phyloP scores from a whole-genome alignment of 2,113 vertebrate species.

The Cheirogaleus medius region DNA sequence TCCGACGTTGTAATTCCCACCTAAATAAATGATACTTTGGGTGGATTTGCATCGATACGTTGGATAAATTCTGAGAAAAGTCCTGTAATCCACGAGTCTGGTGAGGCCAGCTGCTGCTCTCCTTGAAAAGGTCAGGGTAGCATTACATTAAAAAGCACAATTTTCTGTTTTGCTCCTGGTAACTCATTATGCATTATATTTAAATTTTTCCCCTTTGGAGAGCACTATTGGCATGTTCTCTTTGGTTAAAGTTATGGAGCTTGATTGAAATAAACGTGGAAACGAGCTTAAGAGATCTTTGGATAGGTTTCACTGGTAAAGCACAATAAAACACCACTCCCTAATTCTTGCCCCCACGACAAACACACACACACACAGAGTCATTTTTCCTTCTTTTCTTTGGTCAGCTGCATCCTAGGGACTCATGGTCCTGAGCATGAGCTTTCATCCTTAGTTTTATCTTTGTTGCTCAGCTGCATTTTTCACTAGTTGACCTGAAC shows the following conservation, averaged over 20 bases:
- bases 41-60: conserved; percentile 34
- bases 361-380: accelerated
- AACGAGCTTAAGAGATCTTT: conserved; percentile 67
- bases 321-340: conserved; percentile 28
- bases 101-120: conserved; percentile 81
- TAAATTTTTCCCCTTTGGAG: conserved; percentile 33
- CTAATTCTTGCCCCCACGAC: accelerated
- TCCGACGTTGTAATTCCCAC: conserved; percentile 60
- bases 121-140: conserved; percentile 83
- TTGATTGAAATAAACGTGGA: conserved; percentile 55
- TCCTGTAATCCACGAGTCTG: conserved; percentile 77
- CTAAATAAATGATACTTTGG: conserved; percentile 73
- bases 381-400: not conserved
- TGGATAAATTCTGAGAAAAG: conserved; percentile 82
- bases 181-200: conserved; percentile 75
- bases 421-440: not conserved
- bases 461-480: not conserved
- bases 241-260: conserved; percentile 8
- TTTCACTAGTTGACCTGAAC: not conserved
- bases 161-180: conserved; percentile 75
- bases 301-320: conserved; percentile 55
- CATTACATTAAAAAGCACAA: conserved; percentile 74
- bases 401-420: not conserved
- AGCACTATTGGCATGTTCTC: not conserved
- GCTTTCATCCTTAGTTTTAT: not conserved